Base-by-base conservation (phyloP, 1,140 invertebrate genomes). In the Drosophila kanapiae region DNA sequence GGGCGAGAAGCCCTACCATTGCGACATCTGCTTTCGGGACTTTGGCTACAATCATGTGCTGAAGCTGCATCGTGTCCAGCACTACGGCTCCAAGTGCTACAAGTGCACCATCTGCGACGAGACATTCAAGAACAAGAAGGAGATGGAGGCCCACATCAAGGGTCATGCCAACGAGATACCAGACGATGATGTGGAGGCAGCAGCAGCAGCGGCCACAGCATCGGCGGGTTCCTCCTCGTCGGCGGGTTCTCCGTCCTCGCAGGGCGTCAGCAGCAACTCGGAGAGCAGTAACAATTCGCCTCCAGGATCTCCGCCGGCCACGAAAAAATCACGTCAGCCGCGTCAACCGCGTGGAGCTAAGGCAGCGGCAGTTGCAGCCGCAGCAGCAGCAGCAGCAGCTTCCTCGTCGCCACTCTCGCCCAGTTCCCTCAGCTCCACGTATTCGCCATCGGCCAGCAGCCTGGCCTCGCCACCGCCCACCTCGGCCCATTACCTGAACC, bases 1-100 rank as follows among this genome's bases (percentile, higher is more conserved):
- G 1, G 97, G 97, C 62, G 97, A 97, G 53, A 97, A 98, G 82
- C 96, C 96, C 0, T 96, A 95, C 58, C 94, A 94, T 54, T 95
- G 94, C 72, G 94, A 95, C 75, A 95, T 95, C 56, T 95, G 94
- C 72, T 93, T 94, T 70, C 93, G 94, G 13, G 94, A 94, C 76
- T 97, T 97, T 84, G 97, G 96, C 2, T 98, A 98, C 91, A 98
- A 98, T 87, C 97, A 98, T 83, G 97, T 98, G 1, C 93, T 98
- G 27, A 98, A 98, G 92, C 93, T 97, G 31, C 97, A 98, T 84
- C 96, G 97, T 72, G 97, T 97, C n/a, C 96, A 97, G 60, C 97
- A 98, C 93, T 97, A 97, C 78, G 97, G 97, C 1, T 96, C 98
- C 87, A 97, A 98, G 84, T 97, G 97, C 37, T 98, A 98, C 93